Conservation (phyloP, 2,113 vertebrate species). For the Vidua chalybeata region DNA sequence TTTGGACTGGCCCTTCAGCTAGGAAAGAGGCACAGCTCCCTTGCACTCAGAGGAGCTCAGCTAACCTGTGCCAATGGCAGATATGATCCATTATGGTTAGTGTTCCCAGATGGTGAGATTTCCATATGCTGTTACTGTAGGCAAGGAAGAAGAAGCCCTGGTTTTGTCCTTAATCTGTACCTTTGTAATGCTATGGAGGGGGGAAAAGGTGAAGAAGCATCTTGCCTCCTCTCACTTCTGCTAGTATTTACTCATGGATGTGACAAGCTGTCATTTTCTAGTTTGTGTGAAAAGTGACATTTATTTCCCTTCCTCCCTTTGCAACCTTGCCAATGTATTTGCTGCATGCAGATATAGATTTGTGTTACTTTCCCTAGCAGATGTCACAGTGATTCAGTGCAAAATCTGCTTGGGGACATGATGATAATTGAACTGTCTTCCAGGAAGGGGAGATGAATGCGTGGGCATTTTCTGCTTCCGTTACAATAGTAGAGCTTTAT, state of each 20-base stretch:
- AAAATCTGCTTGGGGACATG: conserved; percentile 21
- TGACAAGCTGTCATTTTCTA: conserved; percentile 29
- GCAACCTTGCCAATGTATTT: neutral
- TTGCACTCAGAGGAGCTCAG: neutral
- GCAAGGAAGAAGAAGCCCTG: neutral
- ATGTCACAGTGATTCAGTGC: conserved; percentile 21
- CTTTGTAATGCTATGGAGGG: neutral
- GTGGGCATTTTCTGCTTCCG: neutral
- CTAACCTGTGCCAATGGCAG: neutral
- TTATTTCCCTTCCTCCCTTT: neutral
- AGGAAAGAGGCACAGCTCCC: neutral
- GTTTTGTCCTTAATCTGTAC: neutral
- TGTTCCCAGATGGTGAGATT: neutral
- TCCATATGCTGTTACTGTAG: neutral
- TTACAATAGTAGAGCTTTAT: neutral
- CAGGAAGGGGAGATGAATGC: neutral
- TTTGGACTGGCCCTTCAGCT: neutral
- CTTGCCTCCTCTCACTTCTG: neutral
- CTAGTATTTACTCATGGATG: neutral
- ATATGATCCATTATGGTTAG: neutral
- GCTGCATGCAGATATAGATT: conserved; percentile 9
- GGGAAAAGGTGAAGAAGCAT: neutral
- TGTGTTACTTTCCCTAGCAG: conserved; percentile 40
- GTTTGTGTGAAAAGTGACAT: conserved; percentile 14
- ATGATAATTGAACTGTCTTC: neutral